A percentile compares a stretch with the other conserved stretches of the same genome.
Conservation (phyloP, 2,113 vertebrate species). For the Oncorhynchus kisutch region DNA sequence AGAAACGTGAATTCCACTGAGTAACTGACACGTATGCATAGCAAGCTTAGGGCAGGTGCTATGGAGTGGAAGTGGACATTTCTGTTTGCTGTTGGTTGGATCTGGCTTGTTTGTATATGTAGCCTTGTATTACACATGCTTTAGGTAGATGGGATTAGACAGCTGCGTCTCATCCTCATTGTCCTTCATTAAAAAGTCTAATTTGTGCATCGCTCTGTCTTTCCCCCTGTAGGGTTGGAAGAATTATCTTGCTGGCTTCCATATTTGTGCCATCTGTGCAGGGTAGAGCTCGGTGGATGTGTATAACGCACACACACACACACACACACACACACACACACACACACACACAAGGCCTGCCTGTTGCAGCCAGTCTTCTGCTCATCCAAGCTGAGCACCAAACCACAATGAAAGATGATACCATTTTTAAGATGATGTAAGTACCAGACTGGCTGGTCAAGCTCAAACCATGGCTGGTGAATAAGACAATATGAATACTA, state of each 20-base stretch:
- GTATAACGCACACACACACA: too few relatives aligned
- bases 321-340: too few relatives aligned
- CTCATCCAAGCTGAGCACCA: constrained; percentile 53
- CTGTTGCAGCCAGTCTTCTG: not conserved
- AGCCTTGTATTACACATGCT: constrained; percentile 32
- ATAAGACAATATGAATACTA: constrained; percentile 1
- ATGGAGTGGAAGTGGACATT: too few relatives aligned
- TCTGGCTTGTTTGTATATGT: constrained; percentile 41
- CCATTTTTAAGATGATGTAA: constrained; percentile 24
- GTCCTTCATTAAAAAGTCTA: constrained; percentile 71
- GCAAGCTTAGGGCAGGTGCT: too few relatives aligned
- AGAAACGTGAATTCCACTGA: too few relatives aligned
- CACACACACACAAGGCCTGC: too few relatives aligned
- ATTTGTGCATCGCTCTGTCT: constrained; percentile 69
- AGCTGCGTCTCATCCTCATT: constrained; percentile 65
- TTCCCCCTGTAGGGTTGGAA: constrained; percentile 60
- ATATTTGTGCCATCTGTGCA: constrained; percentile 68
- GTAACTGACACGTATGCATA: too few relatives aligned
- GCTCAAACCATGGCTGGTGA: constrained; percentile 14
- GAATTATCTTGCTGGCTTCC: constrained; percentile 68
- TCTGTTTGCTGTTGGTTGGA: not conserved
- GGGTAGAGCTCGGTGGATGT: too few relatives aligned
- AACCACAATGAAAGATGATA: constrained; percentile 53
- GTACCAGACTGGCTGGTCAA: constrained; percentile 22
- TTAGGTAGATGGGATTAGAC: constrained; percentile 68